Percentiles rank a stretch among this genome's conserved stretches.
Evolutionary conservation across 2,888 invertebrate species (phyloP).

Genomic region (Gastrophysa polygoni): DNA sequence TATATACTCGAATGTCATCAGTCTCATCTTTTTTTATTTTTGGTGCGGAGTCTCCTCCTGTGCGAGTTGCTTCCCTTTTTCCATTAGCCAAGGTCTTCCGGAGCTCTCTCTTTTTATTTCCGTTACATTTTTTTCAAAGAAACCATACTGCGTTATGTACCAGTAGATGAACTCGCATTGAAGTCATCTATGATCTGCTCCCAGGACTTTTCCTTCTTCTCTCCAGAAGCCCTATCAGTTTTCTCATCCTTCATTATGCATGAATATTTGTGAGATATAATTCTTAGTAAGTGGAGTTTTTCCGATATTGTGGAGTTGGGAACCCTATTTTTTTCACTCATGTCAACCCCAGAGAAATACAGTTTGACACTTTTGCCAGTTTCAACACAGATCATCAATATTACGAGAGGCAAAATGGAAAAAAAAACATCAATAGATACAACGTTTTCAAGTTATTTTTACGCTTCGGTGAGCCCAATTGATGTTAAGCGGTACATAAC

Average conservation of each 20-base stretch:
- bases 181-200: background rate
- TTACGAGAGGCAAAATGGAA: no score
- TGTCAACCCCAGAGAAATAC: no score
- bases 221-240: background rate
- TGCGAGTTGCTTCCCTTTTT: no score
- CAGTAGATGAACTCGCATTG: conserved; percentile 3
- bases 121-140: conserved; percentile 12
- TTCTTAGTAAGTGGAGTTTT: background rate
- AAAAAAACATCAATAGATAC: no score
- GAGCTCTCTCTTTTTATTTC: conserved; percentile 8
- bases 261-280: background rate
- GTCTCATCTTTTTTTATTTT: background rate
- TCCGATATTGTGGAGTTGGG: background rate
- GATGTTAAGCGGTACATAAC: no score
- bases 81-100: conserved; percentile 13
- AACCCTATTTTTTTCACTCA: background rate
- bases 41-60: no score
- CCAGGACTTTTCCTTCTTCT: conserved; percentile 6
- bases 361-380: no score
- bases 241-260: conserved; percentile 12
- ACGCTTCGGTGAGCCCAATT: no score
- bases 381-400: no score
- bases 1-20: background rate
- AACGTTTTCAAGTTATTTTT: no score
- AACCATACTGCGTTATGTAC: no score